These are phyloP conservation scores for Leptodactylus fuscus DNA, from an alignment of 2,113 vertebrate genomes.

Conservation along the genomic window DNA sequence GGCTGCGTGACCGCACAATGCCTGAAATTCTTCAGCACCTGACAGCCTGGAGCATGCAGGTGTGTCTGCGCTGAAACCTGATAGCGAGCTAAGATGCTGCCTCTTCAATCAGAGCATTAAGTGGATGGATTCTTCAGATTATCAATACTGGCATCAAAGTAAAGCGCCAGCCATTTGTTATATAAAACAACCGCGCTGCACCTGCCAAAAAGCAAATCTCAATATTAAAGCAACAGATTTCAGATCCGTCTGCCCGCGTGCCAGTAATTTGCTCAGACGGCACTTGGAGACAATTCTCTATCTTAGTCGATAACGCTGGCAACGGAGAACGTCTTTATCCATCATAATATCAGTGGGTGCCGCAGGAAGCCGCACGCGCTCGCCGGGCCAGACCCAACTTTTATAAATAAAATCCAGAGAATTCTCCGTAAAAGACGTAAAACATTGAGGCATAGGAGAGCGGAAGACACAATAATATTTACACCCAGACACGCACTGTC, in stretches of 20 bases:
- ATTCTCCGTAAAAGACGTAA: no score
- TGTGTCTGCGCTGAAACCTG: conserved; percentile 62
- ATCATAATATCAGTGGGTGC: neutral
- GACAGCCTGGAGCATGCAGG: conserved; percentile 75
- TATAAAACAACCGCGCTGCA: conserved; percentile 65
- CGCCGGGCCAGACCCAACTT: neutral
- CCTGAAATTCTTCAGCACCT: conserved; percentile 69
- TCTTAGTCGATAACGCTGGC: neutral
- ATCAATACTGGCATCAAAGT: conserved; percentile 59
- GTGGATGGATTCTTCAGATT: conserved; percentile 67
- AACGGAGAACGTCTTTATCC: neutral
- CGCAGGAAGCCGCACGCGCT: neutral
- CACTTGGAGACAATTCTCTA: neutral
- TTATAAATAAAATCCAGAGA: neutral
- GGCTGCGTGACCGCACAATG: conserved; percentile 42
- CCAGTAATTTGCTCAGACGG: conserved; percentile 13
- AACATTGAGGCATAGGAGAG: no score
- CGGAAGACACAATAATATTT: neutral
- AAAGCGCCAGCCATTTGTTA: neutral
- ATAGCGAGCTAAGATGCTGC: neutral
- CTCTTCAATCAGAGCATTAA: conserved; percentile 64
- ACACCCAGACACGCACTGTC: no score
- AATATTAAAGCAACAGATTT: conserved; percentile 32
- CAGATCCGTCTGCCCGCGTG: neutral
- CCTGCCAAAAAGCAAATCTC: conserved; percentile 65